phyloP scores from a whole-genome alignment of 1,140 invertebrate genomes.

The silkworm (Bombyx mori) region ASM3026992v2 NC_085127.1:8495501-8496000 shows the following conservation, averaged over 20 bases:
- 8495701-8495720: too few relatives aligned
- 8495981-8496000: too few relatives aligned
- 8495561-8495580: not conserved
- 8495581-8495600: not conserved
- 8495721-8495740: too few relatives aligned
- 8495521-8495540: too few relatives aligned
- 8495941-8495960: not conserved
- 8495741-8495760: too few relatives aligned
- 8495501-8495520: too few relatives aligned
- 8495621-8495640: too few relatives aligned
- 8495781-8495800: not conserved
- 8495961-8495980: not conserved
- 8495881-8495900: slow-evolving; percentile 52
- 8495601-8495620: not conserved
- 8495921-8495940: not conserved
- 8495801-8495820: slow-evolving; percentile 8
- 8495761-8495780: too few relatives aligned
- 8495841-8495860: slow-evolving; percentile 39
- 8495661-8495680: too few relatives aligned
- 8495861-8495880: slow-evolving; percentile 42
- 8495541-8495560: too few relatives aligned
- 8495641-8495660: too few relatives aligned
- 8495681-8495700: too few relatives aligned
- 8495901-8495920: slow-evolving; percentile 39
- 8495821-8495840: slow-evolving; percentile 56